These are phyloP conservation scores for Eulemur mongoz DNA, from an alignment of 2,797 vertebrate species.

Conservation along the genomic window DNA sequence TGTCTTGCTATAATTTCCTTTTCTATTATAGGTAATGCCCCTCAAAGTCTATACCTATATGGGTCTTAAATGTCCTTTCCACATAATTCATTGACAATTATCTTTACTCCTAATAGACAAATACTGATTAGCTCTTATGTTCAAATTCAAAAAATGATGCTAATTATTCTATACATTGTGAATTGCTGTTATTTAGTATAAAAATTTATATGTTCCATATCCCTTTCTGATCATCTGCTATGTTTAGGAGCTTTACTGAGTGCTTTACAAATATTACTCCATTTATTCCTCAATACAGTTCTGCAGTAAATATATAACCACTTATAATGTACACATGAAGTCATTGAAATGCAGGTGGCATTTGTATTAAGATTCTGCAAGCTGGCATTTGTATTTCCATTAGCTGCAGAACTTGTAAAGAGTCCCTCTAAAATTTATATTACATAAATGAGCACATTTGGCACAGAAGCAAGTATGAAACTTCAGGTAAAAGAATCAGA, in stretches of 20 bases:
- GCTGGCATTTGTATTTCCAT: background rate
- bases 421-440: background rate
- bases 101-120: background rate
- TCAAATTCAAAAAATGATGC: background rate
- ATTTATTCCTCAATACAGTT: background rate
- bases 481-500: background rate
- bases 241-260: background rate
- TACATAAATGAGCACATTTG: background rate
- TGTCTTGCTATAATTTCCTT: background rate
- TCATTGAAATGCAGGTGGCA: background rate
- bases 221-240: background rate
- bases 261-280: background rate
- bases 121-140: background rate
- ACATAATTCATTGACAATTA: background rate
- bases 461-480: background rate
- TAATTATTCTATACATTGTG: background rate
- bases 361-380: background rate
- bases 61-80: background rate
- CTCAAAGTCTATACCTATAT: background rate
- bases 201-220: background rate
- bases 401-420: background rate
- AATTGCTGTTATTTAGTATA: background rate
- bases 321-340: background rate
- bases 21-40: fast-evolving
- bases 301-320: background rate